Conservation (phyloP, 2,113 vertebrate species). For the Felis catus region F.catus_Fca126_mat1.0 CM031428.1:12903001-12903500, state of each 20-base stretch:
- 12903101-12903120: not conserved
- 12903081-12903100: not conserved
- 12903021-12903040: not conserved
- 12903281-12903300: not conserved
- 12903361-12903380: not conserved
- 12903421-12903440: not conserved
- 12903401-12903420: not conserved
- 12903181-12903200: not conserved
- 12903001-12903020: not conserved
- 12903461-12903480: not conserved
- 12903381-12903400: fast-evolving
- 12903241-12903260: not conserved
- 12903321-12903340: not conserved
- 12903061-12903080: not conserved
- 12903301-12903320: not conserved
- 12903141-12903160: not conserved
- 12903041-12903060: not conserved
- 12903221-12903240: not conserved
- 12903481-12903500: not conserved
- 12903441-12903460: not conserved
- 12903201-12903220: not conserved
- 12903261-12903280: not conserved
- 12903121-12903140: not conserved
- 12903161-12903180: not conserved
- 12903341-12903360: not conserved